Conservation (phyloP, 2,113 vertebrate genomes). For the Pipra filicauda region DNA sequence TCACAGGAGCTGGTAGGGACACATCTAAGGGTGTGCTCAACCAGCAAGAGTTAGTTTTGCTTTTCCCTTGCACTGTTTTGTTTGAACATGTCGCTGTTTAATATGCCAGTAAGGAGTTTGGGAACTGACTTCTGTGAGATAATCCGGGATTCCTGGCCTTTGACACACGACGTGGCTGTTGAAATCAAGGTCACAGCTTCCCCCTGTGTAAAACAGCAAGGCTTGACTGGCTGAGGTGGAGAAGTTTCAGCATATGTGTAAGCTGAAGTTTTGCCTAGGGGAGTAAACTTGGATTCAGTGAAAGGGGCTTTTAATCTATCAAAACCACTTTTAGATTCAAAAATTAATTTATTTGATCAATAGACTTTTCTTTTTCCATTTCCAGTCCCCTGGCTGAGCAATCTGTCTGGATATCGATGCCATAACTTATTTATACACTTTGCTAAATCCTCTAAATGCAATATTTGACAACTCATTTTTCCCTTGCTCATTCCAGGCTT, state of each 20-base stretch:
- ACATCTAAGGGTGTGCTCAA: neutral
- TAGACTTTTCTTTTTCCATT: neutral
- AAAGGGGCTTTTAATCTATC: neutral
- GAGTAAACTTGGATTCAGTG: neutral
- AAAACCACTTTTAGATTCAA: neutral
- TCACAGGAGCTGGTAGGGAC: neutral
- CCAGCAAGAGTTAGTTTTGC: neutral
- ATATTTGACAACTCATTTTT: neutral
- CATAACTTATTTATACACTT: neutral
- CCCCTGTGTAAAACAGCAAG: neutral
- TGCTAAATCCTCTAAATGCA: neutral
- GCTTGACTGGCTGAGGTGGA: neutral
- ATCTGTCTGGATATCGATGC: neutral
- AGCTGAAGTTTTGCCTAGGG: neutral
- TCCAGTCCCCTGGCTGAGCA: neutral
- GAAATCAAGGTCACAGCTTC: neutral
- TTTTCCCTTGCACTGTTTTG: neutral
- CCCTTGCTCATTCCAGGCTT: neutral
- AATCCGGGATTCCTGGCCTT: neutral
- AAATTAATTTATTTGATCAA: neutral
- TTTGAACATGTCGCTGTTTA: neutral
- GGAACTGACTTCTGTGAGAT: neutral
- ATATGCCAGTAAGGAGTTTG: neutral
- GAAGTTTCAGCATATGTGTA: neutral
- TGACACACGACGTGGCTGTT: neutral